phyloP scores from a whole-genome alignment of 1,140 invertebrate genomes.

The Lamellibrachia luymesi region DNA sequence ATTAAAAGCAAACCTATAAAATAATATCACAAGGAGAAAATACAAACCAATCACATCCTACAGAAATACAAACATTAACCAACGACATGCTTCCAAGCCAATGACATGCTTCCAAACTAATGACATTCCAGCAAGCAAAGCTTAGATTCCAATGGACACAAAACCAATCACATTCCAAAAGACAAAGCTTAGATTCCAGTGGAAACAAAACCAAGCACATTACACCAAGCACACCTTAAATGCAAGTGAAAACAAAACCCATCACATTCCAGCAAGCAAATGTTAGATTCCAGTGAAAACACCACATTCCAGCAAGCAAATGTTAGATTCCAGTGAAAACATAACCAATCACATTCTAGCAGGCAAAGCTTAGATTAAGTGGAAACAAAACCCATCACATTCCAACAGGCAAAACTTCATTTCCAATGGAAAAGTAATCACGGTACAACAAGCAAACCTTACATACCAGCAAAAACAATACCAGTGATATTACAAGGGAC shows the following conservation, averaged over 20 bases:
- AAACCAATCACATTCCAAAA: background rate
- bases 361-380: no score
- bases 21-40: no score
- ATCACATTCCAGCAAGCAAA: no score
- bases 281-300: no score
- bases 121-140: background rate
- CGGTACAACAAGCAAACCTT: background rate
- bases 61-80: background rate
- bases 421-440: background rate
- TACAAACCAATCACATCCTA: no score
- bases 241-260: no score
- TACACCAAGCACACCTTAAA: no score
- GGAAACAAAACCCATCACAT: background rate
- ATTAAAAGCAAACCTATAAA: no score
- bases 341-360: no score
- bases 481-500: background rate
- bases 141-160: background rate
- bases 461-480: background rate
- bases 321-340: no score
- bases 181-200: background rate
- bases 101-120: background rate
- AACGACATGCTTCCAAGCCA: background rate
- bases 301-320: no score
- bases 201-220: background rate
- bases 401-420: background rate